Base-by-base conservation (phyloP, 1,140 invertebrate genomes). In the Neuroterus valhalla region DNA sequence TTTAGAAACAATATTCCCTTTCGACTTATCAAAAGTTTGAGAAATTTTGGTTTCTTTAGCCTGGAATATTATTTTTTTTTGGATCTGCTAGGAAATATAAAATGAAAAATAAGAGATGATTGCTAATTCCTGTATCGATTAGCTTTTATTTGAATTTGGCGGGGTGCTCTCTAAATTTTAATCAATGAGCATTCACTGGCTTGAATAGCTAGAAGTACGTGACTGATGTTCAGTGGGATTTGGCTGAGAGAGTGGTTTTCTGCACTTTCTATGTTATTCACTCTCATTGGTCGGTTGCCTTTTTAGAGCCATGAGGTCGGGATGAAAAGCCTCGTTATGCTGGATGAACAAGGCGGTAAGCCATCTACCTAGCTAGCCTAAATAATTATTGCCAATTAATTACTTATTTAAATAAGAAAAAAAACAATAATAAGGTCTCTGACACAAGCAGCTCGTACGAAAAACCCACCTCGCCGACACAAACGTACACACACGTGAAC, bases 321-420 rank as follows among this genome's bases (percentile, higher is more conserved):
- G 92, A 96, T 96, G 95, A 96, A 95, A 95, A 94, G 94, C 92
- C 94, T 96, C 92, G 95, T 96, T 92, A 96, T 96, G 95, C 94
- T 97, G 95, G 94, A 96, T 94, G 95, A 96, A 92, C 96, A 96
- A 96, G 96, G 95, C 94, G 95, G 96, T 96, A 96, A 96, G 95
- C 93, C 88, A 90, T 85, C 84, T 82, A 82, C 79, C 80, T 81
- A 77, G 75, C 74, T 78, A 78, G 67, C 76, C 82, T 82, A 80
- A 84, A 79, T 80, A 81, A 80, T 82, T 77, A 78, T 74, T 78
- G 69, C 75, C 76, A 77, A 80, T 68, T 70, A 72, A 70, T 70
- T 44, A 72, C 48, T 19, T 26, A 70, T 31, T 12, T 26, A 70
- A 23, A 38, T 71, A 75, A 50, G 19, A 76, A 72, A 71, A 71